Evolutionary conservation across 2,888 invertebrate species (phyloP), one percentile per base, ranked within the genome.

Genomic region (Drosophila mayaguana): DNA sequence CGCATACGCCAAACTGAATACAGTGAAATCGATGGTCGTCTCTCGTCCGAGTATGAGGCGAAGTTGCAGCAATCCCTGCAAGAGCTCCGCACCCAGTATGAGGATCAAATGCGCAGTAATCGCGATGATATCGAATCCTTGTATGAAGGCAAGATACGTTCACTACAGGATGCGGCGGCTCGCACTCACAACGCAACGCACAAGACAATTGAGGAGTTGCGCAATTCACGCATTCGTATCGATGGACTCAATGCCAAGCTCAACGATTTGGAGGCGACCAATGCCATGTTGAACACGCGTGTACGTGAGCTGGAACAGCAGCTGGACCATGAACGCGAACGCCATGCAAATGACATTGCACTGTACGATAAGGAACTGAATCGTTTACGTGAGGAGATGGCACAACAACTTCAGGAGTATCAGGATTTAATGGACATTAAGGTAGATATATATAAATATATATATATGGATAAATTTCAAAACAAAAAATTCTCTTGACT

Each of bases 361-460:
- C 91, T 94, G 14, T 94, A 97, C 73, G 98, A 98, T 89, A 95
- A 94, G 54, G 97, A 98, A 92, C 92, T 98, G 80, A 93, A 95
- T 7, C 94, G 96, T 0, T 94, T 98, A 88, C 95, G 97, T 22
- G 96, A 97, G 59, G 97, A 98, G 92, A 97, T 98, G 96, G 95
- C 96, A 1, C 95, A 95, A 42, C 97, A 98, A 91, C 94, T 98
- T 89, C 95, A 96, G 88, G 99, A 99, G 92, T 99, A 99, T 93
- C 97, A 98, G 92, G 98, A 98, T 91, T 95, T 99, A 75, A 97
- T 99, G 96, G 99, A 99, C 93, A 97, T 98, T 92, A 99, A 99
- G 94, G 96, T 97, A 55, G 38, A 48, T 48, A 42, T 18, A 14
- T 32, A 9, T 18, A 1, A n/a, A n/a, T n/a, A n/a, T n/a, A n/a